A percentile compares a stretch with the other conserved stretches of the same genome.
Evolutionary conservation across 2,888 invertebrate species (phyloP).

Genomic region (Heliconius charithonia): DNA sequence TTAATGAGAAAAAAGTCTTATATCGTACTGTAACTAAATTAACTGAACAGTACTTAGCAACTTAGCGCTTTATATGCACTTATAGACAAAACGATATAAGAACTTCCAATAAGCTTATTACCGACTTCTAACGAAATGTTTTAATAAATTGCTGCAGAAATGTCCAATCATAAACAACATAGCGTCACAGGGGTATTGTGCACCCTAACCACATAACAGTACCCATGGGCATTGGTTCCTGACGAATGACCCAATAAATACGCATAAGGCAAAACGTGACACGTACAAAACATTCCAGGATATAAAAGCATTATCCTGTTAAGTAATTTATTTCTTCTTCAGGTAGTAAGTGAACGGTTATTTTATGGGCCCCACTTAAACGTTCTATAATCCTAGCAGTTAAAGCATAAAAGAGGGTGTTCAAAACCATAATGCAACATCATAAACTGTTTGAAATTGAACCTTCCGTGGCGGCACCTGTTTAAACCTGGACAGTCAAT

Average conservation of each 20-base stretch:
- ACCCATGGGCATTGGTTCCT: constrained; percentile 77
- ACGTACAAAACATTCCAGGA: constrained; percentile 79
- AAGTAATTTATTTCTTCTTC: constrained; percentile 83
- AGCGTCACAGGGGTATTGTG: constrained; percentile 72
- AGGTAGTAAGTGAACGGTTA: constrained; percentile 75
- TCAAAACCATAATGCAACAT: constrained; percentile 70
- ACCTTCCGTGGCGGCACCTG: constrained; percentile 67
- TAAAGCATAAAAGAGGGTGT: constrained; percentile 76
- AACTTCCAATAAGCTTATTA: neutral
- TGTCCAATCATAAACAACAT: constrained; percentile 74
- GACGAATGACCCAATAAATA: constrained; percentile 83
- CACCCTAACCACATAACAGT: constrained; percentile 79
- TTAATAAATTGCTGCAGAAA: constrained; percentile 70
- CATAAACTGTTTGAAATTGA: constrained; percentile 72
- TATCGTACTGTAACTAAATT: neutral
- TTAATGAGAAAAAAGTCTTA: neutral
- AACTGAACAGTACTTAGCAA: too few relatives aligned
- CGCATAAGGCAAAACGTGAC: constrained; percentile 79
- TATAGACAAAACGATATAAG: neutral
- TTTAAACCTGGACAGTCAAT: constrained; percentile 61
- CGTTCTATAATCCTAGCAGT: constrained; percentile 78
- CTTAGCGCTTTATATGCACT: neutral
- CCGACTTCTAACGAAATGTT: constrained; percentile 49
- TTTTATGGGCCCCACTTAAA: constrained; percentile 81
- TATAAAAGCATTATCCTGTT: constrained; percentile 83